Base-by-base conservation (phyloP, 2,113 vertebrate genomes). In the Bubo scandiacus region DNA sequence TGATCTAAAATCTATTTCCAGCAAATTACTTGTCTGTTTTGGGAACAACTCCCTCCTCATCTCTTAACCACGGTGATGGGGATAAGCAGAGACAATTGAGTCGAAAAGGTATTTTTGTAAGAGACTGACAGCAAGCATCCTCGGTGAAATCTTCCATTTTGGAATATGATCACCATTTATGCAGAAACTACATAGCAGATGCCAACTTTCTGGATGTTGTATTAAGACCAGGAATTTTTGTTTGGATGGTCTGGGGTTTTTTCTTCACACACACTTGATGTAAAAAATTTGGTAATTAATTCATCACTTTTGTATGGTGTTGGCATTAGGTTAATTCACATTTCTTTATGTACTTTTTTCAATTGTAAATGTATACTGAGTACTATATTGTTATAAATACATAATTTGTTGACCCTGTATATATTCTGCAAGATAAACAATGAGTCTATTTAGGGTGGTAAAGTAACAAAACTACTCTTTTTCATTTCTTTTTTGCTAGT, bases 1-100 rank as follows among this genome's bases (percentile, higher is more conserved):
- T 87, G 88, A 92, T 94, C 83, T 74, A 43, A 92, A 92, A 89
- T 91, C 88, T 89, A 67, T 94, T 95, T 96, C 83, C 77, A 94
- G 91, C 73, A 94, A 92, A 94, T 81, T 32, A 72, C 88, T 86
- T 40, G 42, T 42, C 91, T 91, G 89, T 86, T 94, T 89, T 54
- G 81, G 89, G 86, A 88, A 10, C 70, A 80, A 67, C 36, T 91
- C 92, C 81, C 77, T 92, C 65, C 88, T 68, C 65, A 34, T 85
- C 73, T 68, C 81, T 32, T 42, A 25, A 17, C 43, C 43, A 32
- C 2, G 1, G 49, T 29, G 81, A 49, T n/a, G 88, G 80, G 61
- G 73, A 59, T 22, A 6, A 87, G 86, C 80, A 61, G 25, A 67
- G 83, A 92, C 68, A 75, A 94, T 12, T 30, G 81, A 84, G 70